Evolutionary conservation across 2,888 invertebrate genomes (phyloP), one percentile per base, ranked within the genome.

Genomic region (Cantharis flavilabris): DNA sequence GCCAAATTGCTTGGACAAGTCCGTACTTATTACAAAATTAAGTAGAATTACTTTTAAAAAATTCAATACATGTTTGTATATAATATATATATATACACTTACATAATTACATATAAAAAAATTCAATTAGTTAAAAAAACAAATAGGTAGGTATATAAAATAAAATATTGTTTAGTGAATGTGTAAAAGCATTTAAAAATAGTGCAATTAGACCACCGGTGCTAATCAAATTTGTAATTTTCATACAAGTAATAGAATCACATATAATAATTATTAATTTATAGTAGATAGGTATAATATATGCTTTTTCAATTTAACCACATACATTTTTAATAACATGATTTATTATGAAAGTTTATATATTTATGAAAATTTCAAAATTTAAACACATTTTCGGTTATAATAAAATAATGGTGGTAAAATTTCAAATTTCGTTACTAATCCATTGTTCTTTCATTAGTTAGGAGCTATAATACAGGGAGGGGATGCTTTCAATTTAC

Each of bases 111-210:
- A 14, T 71, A 71, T 71, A 28, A 16, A 26, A 71, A 72, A 72
- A 67, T 71, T 74, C 18, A 62, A 75, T 71, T 64, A 65, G 64
- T 63, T 74, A n/a, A 23, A 63, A 74, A 49, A 62, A 28, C 9
- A 74, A 62, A 70, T 33, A 63, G 70, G 71, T 69, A 70, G 73
- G 18, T 70, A 70, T 69, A 64, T 30, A 73, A 20, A 67, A 67
- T 23, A 23, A 67, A 67, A 26, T 23, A 67, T 67, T 67, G 65
- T 67, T 26, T 67, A 67, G 73, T 70, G 71, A 70, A 73, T 20
- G 76, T 73, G 73, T 73, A 76, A 72, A 76, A 76, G 76, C 76
- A 49, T 70, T 76, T 49, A n/a, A 73, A 76, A 73, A 73, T 73
- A 70, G 76, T 62, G 62, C 70, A 71, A 69, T 67, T 73, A 73